phyloP scores from a whole-genome alignment of 2,888 invertebrate species.

The Drosophila incognita region DNA sequence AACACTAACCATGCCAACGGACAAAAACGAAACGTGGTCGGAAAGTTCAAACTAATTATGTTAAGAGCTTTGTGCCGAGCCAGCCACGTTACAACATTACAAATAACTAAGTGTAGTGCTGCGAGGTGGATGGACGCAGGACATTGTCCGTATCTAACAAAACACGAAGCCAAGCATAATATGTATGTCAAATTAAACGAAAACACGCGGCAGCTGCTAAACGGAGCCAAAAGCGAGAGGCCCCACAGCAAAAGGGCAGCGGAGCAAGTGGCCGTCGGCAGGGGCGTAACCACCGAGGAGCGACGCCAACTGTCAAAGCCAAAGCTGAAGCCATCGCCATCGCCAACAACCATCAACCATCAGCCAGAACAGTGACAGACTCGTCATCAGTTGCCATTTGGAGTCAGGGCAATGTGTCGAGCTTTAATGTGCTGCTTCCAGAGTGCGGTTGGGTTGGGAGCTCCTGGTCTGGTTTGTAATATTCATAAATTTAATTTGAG shows the following conservation, averaged over 20 bases:
- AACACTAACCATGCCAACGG: slow-evolving; percentile 83
- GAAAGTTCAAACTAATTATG: slow-evolving; percentile 85
- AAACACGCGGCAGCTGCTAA: slow-evolving; percentile 58
- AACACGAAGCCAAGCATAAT: slow-evolving; percentile 62
- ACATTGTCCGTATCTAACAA: slow-evolving; percentile 43
- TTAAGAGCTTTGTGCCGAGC: slow-evolving; percentile 82
- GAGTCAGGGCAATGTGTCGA: slow-evolving; percentile 28
- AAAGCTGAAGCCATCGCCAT: slow-evolving; percentile 28
- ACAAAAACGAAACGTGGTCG: slow-evolving; percentile 84
- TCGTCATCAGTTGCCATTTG: slow-evolving; percentile 37
- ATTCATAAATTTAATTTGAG: slow-evolving; percentile 65
- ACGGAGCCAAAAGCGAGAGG: slow-evolving; percentile 30
- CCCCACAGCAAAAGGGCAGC: not conserved
- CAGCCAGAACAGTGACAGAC: slow-evolving; percentile 26
- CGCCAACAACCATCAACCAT: slow-evolving; percentile 8
- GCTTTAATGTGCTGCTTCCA: slow-evolving; percentile 56
- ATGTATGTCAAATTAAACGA: slow-evolving; percentile 66
- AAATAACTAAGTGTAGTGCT: slow-evolving; percentile 53
- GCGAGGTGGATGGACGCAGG: slow-evolving; percentile 26
- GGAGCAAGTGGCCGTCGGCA: slow-evolving; percentile 7
- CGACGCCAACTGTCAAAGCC: slow-evolving; percentile 55
- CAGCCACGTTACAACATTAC: slow-evolving; percentile 46
- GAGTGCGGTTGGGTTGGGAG: slow-evolving; percentile 3
- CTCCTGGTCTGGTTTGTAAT: slow-evolving; percentile 38
- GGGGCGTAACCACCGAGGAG: slow-evolving; percentile 30